Evolutionary conservation across 2,113 vertebrate species (phyloP).

Genomic region (Lichenostomus cassidix): DNA sequence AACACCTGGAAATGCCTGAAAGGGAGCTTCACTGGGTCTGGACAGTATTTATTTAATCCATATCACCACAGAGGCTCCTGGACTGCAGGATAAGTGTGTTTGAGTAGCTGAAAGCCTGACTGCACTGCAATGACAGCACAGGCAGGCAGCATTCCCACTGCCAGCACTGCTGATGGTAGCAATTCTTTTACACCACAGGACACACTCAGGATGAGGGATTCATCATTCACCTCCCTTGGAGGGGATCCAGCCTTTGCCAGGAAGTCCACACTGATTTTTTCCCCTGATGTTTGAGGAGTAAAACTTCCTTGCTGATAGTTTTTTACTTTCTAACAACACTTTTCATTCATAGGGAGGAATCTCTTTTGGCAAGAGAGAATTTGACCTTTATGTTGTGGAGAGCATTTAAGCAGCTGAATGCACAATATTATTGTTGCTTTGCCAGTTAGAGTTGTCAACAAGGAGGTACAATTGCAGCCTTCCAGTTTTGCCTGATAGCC

Average conservation of each 20-base stretch:
- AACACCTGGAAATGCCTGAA: not conserved
- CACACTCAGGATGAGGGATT: not conserved
- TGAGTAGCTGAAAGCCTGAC: not conserved
- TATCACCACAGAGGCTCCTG: not conserved
- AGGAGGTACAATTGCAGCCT: not conserved
- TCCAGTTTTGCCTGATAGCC: not conserved
- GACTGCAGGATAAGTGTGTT: not conserved
- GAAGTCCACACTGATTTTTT: not conserved
- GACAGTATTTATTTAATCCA: not conserved
- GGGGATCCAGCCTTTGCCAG: not conserved
- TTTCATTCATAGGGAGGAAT: rapidly evolving
- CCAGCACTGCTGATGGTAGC: not conserved
- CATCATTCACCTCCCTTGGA: not conserved
- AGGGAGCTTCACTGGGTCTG: not conserved
- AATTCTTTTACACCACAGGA: not conserved
- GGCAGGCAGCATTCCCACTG: not conserved
- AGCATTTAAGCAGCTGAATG: not conserved
- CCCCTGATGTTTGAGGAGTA: not conserved
- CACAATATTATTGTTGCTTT: not conserved
- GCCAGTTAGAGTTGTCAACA: not conserved
- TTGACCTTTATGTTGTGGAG: not conserved
- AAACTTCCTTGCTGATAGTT: not conserved
- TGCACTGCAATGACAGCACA: not conserved
- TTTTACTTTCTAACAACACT: not conserved
- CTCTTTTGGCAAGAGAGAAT: not conserved